Evolutionary conservation across 2,888 invertebrate genomes (phyloP), one percentile per base, ranked within the genome.

Genomic region (Andrena fulva): DNA sequence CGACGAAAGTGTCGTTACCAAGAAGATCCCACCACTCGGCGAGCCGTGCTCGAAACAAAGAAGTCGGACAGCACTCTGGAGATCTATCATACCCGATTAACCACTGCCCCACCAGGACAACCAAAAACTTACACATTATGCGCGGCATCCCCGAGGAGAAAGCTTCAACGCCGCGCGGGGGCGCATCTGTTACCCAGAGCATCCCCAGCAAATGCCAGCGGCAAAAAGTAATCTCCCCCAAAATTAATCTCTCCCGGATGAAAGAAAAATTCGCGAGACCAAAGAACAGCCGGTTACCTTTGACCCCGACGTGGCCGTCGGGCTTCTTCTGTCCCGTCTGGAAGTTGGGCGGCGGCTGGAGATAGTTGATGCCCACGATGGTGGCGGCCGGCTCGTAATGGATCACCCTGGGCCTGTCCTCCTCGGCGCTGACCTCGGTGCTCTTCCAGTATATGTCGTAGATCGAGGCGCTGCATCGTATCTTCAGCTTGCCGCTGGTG

Each of bases 391-490:
- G 92, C 70, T 91, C 92, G 31, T 90, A 88, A 63, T 92, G 91
- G 35, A 91, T 87, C 73, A 91, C 88, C 54, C 83, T 85, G 3
- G 91, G 91, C 86, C 94, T 94, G 85, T 96, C 95, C 89, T 96
- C 95, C 90, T 96, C 96, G 50, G 96, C 95, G 86, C 95, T 96
- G 89, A 96, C 96, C 92, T 96, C 96, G 7, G 95, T 95, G 90
- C 96, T 96, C 92, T 96, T 95, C 94, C 96, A 96, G 92, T 96
- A 96, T 64, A 96, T 94, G 88, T 96, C 95, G 91, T 96, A 95
- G 88, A 96, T 95, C 81, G 95, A 95, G 0, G 96, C 96, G 82
- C 95, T 95, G 93, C 96, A 96, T 1, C 96, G 95, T 59, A 96
- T 95, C 93, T 95, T 95, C 48, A 95, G 91, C 90, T 95, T 95